These are phyloP conservation scores for Rhynchomys soricoides DNA, from an alignment of 2,113 vertebrate genomes.

Conservation along the genomic window DNA sequence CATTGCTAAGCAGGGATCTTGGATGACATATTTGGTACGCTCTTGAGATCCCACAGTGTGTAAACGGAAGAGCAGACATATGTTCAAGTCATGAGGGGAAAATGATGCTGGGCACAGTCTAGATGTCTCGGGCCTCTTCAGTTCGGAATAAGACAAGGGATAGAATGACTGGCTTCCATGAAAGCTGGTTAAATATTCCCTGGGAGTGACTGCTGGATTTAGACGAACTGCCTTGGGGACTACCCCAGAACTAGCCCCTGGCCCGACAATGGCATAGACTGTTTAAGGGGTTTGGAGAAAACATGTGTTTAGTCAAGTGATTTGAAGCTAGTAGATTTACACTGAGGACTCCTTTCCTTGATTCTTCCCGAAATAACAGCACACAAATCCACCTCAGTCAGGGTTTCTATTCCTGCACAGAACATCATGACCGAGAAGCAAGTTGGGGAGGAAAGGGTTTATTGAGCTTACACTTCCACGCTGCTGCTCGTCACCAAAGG, in stretches of 20 bases:
- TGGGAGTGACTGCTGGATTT: not conserved
- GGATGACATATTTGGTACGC: slow-evolving; percentile 43
- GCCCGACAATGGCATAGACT: not conserved
- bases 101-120: not conserved
- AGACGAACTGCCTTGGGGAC: not conserved
- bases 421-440: too few relatives aligned
- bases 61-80: slow-evolving; percentile 39
- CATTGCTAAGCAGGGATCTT: slow-evolving; percentile 57
- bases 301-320: not conserved
- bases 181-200: slow-evolving; percentile 30
- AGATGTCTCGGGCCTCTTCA: not conserved
- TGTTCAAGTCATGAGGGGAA: slow-evolving; percentile 28
- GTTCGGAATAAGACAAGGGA: not conserved
- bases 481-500: too few relatives aligned
- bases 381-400: slow-evolving; percentile 43
- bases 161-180: not conserved
- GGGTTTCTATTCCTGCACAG: too few relatives aligned
- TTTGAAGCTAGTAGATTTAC: slow-evolving; percentile 32
- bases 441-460: too few relatives aligned
- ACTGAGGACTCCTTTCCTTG: not conserved
- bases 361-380: slow-evolving; percentile 44
- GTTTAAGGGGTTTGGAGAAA: slow-evolving; percentile 14
- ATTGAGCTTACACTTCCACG: too few relatives aligned
- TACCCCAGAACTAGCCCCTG: not conserved
- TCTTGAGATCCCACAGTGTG: not conserved